phyloP scores from a whole-genome alignment of 2,113 vertebrate species.

The Mohoua ochrocephala region DNA sequence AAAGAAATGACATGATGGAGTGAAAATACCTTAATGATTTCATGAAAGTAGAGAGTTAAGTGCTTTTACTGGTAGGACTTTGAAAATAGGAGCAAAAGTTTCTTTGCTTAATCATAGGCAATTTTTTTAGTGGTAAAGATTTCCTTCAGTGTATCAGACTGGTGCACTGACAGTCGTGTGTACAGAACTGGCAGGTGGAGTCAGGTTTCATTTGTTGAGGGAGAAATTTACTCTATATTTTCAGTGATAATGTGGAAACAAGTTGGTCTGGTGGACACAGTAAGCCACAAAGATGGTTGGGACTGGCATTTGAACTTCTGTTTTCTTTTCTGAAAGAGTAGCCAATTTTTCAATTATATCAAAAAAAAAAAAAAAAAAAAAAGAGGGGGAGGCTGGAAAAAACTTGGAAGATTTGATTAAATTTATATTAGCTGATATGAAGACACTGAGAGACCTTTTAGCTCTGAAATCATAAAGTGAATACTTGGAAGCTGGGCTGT shows the following conservation, averaged over 20 bases:
- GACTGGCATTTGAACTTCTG: not conserved
- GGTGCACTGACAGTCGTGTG: not conserved
- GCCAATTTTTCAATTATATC: not conserved
- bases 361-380: not conserved
- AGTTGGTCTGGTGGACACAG: not conserved
- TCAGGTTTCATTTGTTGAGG: not conserved
- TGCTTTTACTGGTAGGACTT: not conserved
- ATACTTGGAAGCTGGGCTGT: constrained; percentile 7
- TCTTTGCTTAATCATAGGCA: not conserved
- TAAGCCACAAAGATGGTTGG: not conserved
- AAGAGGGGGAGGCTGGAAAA: rapidly evolving
- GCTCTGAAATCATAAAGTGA: constrained; percentile 46
- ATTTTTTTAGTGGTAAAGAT: not conserved
- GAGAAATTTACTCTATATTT: not conserved
- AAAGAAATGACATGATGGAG: not conserved
- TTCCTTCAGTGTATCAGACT: not conserved
- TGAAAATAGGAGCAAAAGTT: not conserved
- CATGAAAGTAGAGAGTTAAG: not conserved
- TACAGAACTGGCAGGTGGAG: not conserved
- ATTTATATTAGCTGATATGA: not conserved
- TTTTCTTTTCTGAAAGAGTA: not conserved
- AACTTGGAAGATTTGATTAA: not conserved
- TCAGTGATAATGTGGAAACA: not conserved
- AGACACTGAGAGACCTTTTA: constrained; percentile 16
- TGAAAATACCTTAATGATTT: not conserved